These are phyloP conservation scores for Agrotis ipsilon DNA, from an alignment of 2,888 invertebrate species.

Conservation along the genomic window DNA sequence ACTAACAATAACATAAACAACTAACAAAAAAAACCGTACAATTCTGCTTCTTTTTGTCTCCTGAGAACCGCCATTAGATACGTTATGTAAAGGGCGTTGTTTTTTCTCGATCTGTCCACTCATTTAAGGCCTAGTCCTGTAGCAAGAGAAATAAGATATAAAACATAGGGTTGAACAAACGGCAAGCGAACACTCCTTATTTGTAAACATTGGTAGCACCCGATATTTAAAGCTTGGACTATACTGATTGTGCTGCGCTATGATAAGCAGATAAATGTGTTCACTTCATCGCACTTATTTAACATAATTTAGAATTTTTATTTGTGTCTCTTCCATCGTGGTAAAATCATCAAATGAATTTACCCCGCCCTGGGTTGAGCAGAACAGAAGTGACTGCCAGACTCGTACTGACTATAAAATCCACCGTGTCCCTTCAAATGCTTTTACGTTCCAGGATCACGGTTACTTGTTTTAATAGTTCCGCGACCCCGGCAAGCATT, in stretches of 20 bases:
- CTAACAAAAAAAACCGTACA: background rate
- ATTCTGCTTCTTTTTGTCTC: constrained; percentile 14
- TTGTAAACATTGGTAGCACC: constrained; percentile 84
- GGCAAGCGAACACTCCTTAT: constrained; percentile 77
- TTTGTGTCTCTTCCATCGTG: no score
- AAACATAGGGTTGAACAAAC: constrained; percentile 76
- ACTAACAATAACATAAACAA: background rate
- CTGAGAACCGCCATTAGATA: constrained; percentile 39
- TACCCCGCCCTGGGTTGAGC: no score
- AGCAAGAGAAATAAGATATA: constrained; percentile 66
- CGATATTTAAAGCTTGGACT: constrained; percentile 43
- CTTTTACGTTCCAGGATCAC: no score
- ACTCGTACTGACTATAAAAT: no score
- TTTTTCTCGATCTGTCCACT: constrained; percentile 41
- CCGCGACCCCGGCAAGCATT: no score
- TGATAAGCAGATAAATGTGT: background rate
- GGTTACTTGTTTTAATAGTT: no score
- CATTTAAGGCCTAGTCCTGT: constrained; percentile 52
- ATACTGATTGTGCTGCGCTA: constrained; percentile 52
- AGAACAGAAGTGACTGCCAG: no score
- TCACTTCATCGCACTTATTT: no score
- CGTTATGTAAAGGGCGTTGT: constrained; percentile 47
- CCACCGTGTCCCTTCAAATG: no score
- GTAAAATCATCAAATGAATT: no score
- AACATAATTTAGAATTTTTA: no score